A percentile compares a stretch with the other conserved stretches of the same genome.
These are phyloP conservation scores for Trinectes maculatus DNA, from an alignment of 2,113 vertebrate genomes.

Conservation along the genomic window DNA sequence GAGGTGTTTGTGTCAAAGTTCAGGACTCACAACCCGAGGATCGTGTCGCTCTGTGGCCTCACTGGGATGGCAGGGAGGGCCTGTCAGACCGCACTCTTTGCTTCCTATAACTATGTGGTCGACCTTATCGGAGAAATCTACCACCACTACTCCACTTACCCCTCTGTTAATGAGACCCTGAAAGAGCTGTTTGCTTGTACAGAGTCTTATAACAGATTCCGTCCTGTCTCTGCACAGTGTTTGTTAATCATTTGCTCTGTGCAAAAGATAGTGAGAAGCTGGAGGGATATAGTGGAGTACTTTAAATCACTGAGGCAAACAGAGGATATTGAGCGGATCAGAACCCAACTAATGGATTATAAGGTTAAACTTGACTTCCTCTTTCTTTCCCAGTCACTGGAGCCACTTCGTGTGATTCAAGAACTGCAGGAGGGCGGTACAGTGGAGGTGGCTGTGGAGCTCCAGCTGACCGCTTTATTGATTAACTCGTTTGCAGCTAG, in stretches of 20 bases:
- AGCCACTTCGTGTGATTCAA: constrained; percentile 69
- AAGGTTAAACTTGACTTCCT: constrained; percentile 57
- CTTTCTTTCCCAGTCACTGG: constrained; percentile 72
- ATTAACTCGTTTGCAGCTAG: constrained; percentile 45
- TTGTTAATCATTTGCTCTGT: constrained; percentile 46
- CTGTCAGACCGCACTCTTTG: constrained; percentile 56
- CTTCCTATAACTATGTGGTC: constrained; percentile 44
- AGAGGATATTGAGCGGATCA: neutral
- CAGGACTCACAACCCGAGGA: constrained; percentile 34
- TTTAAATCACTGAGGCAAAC: constrained; percentile 41
- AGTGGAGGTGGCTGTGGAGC: constrained; percentile 4
- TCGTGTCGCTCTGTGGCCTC: constrained; percentile 69
- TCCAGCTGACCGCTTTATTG: constrained; percentile 54
- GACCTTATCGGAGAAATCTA: constrained; percentile 69
- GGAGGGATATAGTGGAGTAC: constrained; percentile 65
- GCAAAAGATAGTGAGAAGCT: constrained; percentile 58
- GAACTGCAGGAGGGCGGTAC: constrained; percentile 31
- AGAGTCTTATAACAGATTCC: neutral
- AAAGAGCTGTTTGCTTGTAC: constrained; percentile 50
- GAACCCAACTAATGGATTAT: constrained; percentile 39
- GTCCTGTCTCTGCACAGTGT: constrained; percentile 29
- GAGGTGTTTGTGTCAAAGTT: constrained; percentile 44
- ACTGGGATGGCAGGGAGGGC: constrained; percentile 52
- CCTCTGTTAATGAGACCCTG: constrained; percentile 21
- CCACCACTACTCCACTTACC: constrained; percentile 40